These are phyloP conservation scores for Heterocephalus glaber DNA, from an alignment of 2,113 vertebrate genomes.

Conservation along the genomic window DNA sequence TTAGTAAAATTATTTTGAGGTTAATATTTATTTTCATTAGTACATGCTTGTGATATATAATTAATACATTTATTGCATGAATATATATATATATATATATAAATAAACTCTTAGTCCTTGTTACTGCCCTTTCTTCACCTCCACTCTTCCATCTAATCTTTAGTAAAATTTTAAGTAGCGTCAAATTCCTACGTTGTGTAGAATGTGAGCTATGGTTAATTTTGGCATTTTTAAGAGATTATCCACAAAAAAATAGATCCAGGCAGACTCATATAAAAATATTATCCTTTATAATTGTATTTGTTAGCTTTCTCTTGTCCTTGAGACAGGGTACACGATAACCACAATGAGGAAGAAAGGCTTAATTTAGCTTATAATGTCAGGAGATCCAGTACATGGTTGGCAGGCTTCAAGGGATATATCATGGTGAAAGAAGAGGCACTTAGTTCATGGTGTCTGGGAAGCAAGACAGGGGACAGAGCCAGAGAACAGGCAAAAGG, in stretches of 20 bases:
- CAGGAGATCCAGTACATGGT: background rate
- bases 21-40: background rate
- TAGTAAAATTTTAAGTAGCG: background rate
- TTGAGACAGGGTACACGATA: background rate
- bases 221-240: background rate
- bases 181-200: background rate
- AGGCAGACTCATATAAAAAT: background rate
- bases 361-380: background rate
- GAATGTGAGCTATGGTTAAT: background rate
- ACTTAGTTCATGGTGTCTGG: background rate
- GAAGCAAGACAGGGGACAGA: background rate
- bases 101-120: background rate
- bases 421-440: background rate
- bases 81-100: background rate
- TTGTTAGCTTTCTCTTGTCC: background rate
- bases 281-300: background rate
- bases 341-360: background rate
- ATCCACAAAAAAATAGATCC: background rate
- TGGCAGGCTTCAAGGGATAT: background rate
- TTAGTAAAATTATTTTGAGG: background rate
- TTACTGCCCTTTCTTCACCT: background rate
- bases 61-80: background rate
- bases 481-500: background rate
- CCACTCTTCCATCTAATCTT: background rate
- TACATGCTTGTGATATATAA: background rate